Evolutionary conservation across 2,888 invertebrate genomes (phyloP).

Genomic region (Abrostola triplasia): DNA sequence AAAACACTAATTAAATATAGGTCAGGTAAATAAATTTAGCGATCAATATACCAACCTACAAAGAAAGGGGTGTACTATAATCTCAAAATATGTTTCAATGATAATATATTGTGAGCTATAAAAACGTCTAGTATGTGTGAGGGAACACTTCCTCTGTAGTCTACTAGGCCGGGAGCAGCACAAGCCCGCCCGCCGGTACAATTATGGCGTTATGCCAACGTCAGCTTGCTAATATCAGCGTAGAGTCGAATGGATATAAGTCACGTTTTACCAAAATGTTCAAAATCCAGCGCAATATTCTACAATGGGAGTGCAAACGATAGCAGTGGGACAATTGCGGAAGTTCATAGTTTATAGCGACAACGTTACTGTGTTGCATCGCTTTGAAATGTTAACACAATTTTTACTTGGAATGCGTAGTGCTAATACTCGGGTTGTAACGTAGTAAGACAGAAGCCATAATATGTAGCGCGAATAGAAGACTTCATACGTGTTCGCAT

Average conservation of each 20-base stretch:
- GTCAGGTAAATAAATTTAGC: too few relatives aligned
- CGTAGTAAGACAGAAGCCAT: constrained; percentile 1
- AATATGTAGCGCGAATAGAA: not conserved
- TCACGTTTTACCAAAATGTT: constrained; percentile 78
- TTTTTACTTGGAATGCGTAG: constrained; percentile 36
- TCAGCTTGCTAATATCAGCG: constrained; percentile 74
- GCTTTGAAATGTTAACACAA: constrained; percentile 23
- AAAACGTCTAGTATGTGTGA: constrained; percentile 74
- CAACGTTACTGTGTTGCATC: constrained; percentile 59
- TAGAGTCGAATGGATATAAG: constrained; percentile 72
- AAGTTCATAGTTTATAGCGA: constrained; percentile 70
- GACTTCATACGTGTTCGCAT: constrained; percentile 22
- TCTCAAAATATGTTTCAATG: constrained; percentile 58
- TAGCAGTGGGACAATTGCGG: constrained; percentile 66
- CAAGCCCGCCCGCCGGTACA: constrained; percentile 68
- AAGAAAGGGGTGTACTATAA: constrained; percentile 34
- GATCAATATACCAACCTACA: not conserved
- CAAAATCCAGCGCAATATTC: constrained; percentile 69
- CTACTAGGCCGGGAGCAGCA: constrained; percentile 65
- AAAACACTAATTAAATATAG: too few relatives aligned
- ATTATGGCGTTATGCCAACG: constrained; percentile 81
- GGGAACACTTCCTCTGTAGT: constrained; percentile 68
- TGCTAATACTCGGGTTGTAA: constrained; percentile 6
- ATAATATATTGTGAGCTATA: constrained; percentile 69
- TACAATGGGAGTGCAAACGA: constrained; percentile 63